Conservation (phyloP, 2,888 invertebrate species). For the Drosophila eohydei region DNA sequence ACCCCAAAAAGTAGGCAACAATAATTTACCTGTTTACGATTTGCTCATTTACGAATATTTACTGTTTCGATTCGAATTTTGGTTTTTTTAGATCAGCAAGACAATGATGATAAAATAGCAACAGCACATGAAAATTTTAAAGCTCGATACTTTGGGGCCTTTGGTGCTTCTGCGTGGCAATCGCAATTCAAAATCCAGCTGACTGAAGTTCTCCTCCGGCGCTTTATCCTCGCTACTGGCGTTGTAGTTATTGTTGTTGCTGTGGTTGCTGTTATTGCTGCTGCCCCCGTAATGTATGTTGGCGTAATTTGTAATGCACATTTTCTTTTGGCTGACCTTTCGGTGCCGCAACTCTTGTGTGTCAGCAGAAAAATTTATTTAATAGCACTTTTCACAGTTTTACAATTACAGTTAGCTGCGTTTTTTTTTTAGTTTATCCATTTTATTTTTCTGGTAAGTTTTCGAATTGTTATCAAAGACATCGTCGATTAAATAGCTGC, state of each 20-base stretch:
- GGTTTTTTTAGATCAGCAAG: conserved; percentile 46
- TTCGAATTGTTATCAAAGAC: conserved; percentile 44
- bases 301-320: conserved; percentile 71
- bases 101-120: conserved; percentile 72
- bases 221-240: conserved; percentile 23
- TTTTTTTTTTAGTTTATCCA: conserved; percentile 14
- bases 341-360: conserved; percentile 26
- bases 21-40: conserved; percentile 48
- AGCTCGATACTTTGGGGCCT: conserved; percentile 59
- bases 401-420: conserved; percentile 28
- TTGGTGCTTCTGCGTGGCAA: conserved; percentile 53
- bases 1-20: conserved; percentile 27
- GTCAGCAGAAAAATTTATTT: conserved; percentile 66
- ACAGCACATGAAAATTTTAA: conserved; percentile 72
- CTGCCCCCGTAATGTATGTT: conserved; percentile 50
- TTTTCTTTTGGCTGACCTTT: conserved; percentile 61
- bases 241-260: conserved; percentile 13
- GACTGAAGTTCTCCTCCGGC: conserved; percentile 41
- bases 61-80: neutral
- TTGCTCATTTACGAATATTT: conserved; percentile 12
- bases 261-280: conserved; percentile 12
- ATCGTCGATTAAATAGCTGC: conserved; percentile 56
- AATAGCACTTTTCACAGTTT: conserved; percentile 72
- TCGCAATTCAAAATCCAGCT: conserved; percentile 53
- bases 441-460: conserved; percentile 10